phyloP scores from a whole-genome alignment of 1,140 invertebrate genomes.

The Apolygus lucorum region DNA sequence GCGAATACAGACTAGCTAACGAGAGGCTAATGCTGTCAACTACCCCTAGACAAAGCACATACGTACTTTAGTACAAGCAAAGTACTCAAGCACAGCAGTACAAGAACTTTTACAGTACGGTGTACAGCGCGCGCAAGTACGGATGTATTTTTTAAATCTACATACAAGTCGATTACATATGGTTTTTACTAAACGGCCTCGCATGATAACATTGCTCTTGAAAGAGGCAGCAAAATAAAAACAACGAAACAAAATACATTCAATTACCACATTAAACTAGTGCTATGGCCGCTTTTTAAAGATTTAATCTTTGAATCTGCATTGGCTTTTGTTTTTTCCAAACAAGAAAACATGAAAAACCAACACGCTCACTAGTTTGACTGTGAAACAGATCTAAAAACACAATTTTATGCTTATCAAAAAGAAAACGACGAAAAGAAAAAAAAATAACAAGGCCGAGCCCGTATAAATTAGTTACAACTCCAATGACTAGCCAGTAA shows the following conservation, averaged over 20 bases:
- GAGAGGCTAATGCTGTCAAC: conserved; percentile 26
- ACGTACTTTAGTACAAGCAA: background rate
- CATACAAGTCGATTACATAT: background rate
- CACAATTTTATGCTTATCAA: too few relatives aligned
- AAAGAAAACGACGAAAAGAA: too few relatives aligned
- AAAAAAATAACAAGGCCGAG: background rate
- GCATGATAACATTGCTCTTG: background rate
- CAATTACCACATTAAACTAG: conserved; percentile 17
- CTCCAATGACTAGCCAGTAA: conserved; percentile 16
- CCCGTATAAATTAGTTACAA: conserved; percentile 10
- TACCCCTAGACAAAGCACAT: conserved; percentile 21
- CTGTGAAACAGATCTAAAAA: background rate
- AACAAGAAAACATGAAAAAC: conserved; percentile 2
- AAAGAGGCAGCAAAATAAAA: conserved; percentile 14
- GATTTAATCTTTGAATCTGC: too few relatives aligned
- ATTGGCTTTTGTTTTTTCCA: background rate
- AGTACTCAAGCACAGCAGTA: too few relatives aligned
- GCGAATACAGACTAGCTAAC: conserved; percentile 25
- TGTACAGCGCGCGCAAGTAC: background rate
- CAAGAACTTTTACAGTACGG: background rate
- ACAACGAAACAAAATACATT: conserved; percentile 5
- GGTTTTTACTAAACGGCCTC: conserved; percentile 8
- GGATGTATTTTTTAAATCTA: background rate
- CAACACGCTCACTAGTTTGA: background rate
- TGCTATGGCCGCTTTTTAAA: conserved; percentile 18